Conservation (phyloP, 2,797 vertebrate genomes). For the Florisuga fusca region DNA sequence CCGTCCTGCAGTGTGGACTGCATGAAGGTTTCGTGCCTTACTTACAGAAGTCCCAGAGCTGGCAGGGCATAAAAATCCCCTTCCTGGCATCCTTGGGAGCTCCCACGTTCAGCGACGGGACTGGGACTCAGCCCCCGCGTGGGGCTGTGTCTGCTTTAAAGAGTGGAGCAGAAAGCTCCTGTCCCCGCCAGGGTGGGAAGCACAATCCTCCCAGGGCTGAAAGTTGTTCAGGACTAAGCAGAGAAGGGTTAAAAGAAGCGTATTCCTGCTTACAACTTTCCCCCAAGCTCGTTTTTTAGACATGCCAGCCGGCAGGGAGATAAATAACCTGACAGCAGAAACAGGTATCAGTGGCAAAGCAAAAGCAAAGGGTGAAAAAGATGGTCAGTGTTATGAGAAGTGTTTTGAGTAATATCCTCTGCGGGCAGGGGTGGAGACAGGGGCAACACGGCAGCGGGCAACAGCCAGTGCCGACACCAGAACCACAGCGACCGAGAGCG, state of each 20-base stretch:
- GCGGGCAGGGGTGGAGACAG: neutral
- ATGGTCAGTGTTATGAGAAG: rapidly evolving
- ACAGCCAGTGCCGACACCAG: rapidly evolving
- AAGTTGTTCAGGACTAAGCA: neutral
- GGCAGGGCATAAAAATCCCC: neutral
- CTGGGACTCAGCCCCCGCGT: too few relatives aligned
- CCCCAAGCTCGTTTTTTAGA: neutral
- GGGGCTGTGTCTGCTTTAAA: neutral
- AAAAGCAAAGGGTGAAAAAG: too few relatives aligned
- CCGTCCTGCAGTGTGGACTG: neutral
- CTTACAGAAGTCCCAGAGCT: rapidly evolving
- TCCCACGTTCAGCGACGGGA: neutral
- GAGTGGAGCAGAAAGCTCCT: neutral
- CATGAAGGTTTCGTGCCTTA: neutral
- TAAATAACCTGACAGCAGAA: neutral
- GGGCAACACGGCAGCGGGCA: neutral
- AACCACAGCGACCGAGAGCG: rapidly evolving
- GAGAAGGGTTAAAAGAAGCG: rapidly evolving
- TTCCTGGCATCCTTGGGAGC: neutral
- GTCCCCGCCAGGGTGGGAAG: neutral
- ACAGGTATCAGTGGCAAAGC: rapidly evolving
- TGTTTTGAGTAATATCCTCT: rapidly evolving
- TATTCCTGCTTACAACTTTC: neutral
- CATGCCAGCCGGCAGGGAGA: neutral
- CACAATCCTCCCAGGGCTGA: rapidly evolving